These are phyloP conservation scores for Mythimna albipuncta DNA, from an alignment of 2,888 invertebrate genomes.

Conservation along the genomic window DNA sequence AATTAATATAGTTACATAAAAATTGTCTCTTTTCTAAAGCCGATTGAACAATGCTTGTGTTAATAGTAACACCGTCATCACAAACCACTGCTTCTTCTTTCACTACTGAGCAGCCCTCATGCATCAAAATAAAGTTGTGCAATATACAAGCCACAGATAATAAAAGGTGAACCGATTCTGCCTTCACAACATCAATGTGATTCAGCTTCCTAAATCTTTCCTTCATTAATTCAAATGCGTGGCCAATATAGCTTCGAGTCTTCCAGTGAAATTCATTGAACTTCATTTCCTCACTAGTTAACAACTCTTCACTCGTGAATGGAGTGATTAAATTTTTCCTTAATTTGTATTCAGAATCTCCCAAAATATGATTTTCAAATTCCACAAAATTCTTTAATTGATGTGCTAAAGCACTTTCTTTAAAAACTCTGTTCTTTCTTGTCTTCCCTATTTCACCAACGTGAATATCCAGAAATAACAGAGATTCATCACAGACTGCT, in stretches of 20 bases:
- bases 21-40: constrained; percentile 85
- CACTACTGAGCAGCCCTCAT: constrained; percentile 81
- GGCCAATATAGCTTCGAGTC: constrained; percentile 80
- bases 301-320: constrained; percentile 82
- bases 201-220: constrained; percentile 83
- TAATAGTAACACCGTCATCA: constrained; percentile 83
- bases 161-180: constrained; percentile 76
- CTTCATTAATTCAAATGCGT: constrained; percentile 83
- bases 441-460: constrained; percentile 80
- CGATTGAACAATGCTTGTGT: constrained; percentile 80
- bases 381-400: constrained; percentile 82
- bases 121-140: constrained; percentile 85
- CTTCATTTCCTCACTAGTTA: constrained; percentile 87
- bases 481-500: constrained; percentile 86
- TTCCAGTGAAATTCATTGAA: constrained; percentile 87
- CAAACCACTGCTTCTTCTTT: constrained; percentile 81
- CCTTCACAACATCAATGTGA: constrained; percentile 78
- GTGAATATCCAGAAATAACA: constrained; percentile 83
- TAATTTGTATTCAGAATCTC: constrained; percentile 83
- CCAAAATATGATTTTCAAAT: constrained; percentile 86
- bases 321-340: constrained; percentile 84
- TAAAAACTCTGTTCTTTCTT: constrained; percentile 81
- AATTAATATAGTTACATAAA: constrained; percentile 86
- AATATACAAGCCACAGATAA: constrained; percentile 83
- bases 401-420: constrained; percentile 78